Evolutionary conservation across 2,797 vertebrate species (phyloP).

Genomic region (Trachurus trachurus): DNA sequence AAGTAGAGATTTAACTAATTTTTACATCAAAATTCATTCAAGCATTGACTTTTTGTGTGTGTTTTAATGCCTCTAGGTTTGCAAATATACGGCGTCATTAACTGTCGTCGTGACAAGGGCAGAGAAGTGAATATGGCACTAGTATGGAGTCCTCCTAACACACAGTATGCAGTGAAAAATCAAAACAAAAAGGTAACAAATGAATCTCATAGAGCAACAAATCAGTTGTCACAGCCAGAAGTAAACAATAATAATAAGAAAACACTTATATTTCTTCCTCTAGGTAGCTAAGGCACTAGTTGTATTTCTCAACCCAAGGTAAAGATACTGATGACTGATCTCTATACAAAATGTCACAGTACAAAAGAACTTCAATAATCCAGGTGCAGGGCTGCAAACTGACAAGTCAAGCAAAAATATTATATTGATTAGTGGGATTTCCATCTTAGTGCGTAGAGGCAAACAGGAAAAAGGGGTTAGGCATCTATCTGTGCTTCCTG

Average conservation of each 20-base stretch:
- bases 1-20: slow-evolving; percentile 46
- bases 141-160: slow-evolving; percentile 46
- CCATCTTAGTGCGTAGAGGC: slow-evolving; percentile 69
- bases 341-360: slow-evolving; percentile 62
- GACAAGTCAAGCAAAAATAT: slow-evolving; percentile 54
- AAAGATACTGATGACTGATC: slow-evolving; percentile 55
- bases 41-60: slow-evolving; percentile 45
- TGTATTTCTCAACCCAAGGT: slow-evolving; percentile 66
- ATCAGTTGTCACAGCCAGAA: slow-evolving; percentile 32
- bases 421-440: slow-evolving; percentile 70
- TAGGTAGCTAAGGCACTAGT: slow-evolving; percentile 84
- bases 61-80: slow-evolving; percentile 60
- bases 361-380: slow-evolving; percentile 68
- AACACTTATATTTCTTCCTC: slow-evolving; percentile 52
- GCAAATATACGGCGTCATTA: slow-evolving; percentile 57
- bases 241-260: slow-evolving; percentile 44
- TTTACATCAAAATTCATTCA: slow-evolving; percentile 53
- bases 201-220: slow-evolving; percentile 42
- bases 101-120: slow-evolving; percentile 33
- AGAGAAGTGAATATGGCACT: slow-evolving; percentile 74
- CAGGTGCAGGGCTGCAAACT: slow-evolving; percentile 55
- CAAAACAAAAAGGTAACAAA: slow-evolving; percentile 32
- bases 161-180: slow-evolving; percentile 39
- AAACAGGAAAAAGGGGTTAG: slow-evolving; percentile 49
- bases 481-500: slow-evolving; percentile 57